Percentiles rank a stretch among this genome's conserved stretches.
These are phyloP conservation scores for Plumapathes pennacea DNA, from an alignment of 92 coral and sea anemone species.

Conservation along the genomic window DNA sequence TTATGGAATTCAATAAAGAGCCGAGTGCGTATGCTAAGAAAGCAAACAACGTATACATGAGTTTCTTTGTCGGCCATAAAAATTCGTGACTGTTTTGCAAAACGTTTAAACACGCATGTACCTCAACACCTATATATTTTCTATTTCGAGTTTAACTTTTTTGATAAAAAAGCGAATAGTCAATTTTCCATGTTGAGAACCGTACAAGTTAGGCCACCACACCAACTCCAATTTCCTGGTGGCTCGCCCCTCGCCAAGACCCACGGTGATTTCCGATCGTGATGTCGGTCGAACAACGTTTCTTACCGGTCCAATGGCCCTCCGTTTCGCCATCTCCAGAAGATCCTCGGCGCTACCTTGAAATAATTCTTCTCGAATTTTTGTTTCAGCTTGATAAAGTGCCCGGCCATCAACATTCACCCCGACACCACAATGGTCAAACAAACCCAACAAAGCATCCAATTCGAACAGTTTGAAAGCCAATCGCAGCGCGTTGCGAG, in stretches of 20 bases:
- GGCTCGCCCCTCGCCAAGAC: slow-evolving; percentile 7
- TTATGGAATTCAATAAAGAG: no score
- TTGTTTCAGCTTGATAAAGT: not conserved
- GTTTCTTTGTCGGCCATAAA: no score
- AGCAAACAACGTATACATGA: no score
- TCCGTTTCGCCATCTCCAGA: slow-evolving; percentile 1
- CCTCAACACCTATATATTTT: no score
- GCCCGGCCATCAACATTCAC: slow-evolving; percentile 1
- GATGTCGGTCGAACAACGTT: slow-evolving; percentile 8
- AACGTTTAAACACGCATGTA: no score
- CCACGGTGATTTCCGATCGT: slow-evolving; percentile 4
- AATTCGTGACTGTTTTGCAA: no score
- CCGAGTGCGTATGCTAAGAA: no score
- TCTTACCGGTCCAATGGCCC: not conserved
- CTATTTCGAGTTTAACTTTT: slow-evolving; percentile 6
- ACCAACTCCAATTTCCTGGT: slow-evolving; percentile 4
- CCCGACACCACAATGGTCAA: not conserved
- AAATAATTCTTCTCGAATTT: not conserved
- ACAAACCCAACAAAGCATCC: not conserved
- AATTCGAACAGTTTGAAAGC: slow-evolving; percentile 4
- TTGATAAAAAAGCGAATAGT: slow-evolving; percentile 1
- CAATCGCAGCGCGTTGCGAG: slow-evolving; percentile 1
- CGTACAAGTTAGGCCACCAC: slow-evolving; percentile 2
- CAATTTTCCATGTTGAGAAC: slow-evolving; percentile 5
- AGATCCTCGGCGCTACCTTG: not conserved